Conservation (phyloP, 1,140 invertebrate genomes). For the Patella vulgata region DNA sequence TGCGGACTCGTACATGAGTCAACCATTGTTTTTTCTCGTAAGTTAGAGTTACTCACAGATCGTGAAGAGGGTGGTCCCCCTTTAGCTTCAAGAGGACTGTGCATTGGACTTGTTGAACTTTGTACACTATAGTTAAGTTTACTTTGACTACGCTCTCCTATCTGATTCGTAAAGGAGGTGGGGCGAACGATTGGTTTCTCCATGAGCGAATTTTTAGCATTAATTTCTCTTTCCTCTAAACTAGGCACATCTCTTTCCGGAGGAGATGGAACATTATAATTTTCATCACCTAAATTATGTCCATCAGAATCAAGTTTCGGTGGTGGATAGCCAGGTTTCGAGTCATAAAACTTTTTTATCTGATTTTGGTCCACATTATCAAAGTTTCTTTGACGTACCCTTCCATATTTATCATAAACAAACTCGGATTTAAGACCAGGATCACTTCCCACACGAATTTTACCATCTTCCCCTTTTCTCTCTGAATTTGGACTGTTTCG, state of each 20-base stretch:
- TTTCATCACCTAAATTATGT: constrained; percentile 76
- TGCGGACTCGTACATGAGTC: constrained; percentile 48
- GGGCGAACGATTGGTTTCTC: neutral
- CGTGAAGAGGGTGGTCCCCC: constrained; percentile 13
- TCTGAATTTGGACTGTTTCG: constrained; percentile 48
- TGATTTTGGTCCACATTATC: constrained; percentile 23
- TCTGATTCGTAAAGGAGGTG: constrained; percentile 1
- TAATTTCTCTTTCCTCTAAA: constrained; percentile 36
- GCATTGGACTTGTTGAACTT: constrained; percentile 2
- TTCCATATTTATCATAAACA: constrained; percentile 32
- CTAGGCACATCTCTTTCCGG: constrained; percentile 76
- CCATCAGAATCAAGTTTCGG: constrained; percentile 68
- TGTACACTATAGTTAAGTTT: constrained; percentile 2
- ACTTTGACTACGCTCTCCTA: too few relatives aligned
- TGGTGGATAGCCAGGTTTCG: constrained; percentile 67
- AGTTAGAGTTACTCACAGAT: constrained; percentile 16
- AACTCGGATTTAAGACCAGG: constrained; percentile 69
- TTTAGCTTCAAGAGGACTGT: constrained; percentile 4
- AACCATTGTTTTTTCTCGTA: constrained; percentile 27
- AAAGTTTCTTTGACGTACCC: constrained; percentile 20
- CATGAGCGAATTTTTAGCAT: constrained; percentile 35
- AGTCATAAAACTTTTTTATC: constrained; percentile 55
- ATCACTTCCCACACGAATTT: constrained; percentile 50
- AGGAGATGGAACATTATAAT: constrained; percentile 80
- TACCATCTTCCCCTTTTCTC: constrained; percentile 39